phyloP scores from a whole-genome alignment of 2,797 vertebrate genomes.

The Microtus agrestis region DNA sequence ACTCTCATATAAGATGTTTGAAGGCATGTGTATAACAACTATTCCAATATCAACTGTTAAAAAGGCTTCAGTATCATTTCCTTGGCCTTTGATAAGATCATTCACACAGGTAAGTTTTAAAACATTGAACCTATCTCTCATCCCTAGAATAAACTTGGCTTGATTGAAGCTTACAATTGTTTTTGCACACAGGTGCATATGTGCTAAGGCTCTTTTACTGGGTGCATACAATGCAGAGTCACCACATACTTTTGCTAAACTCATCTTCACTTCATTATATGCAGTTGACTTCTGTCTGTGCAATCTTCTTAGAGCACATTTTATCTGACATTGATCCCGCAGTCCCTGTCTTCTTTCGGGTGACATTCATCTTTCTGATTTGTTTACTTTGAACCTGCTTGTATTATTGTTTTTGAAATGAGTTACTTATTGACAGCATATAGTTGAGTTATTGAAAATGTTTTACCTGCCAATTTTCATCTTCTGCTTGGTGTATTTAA shows the following conservation, averaged over 20 bases:
- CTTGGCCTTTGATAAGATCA: slow-evolving; percentile 3
- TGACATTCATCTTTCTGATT: neutral
- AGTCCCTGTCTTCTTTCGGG: neutral
- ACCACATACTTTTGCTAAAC: neutral
- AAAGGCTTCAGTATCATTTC: neutral
- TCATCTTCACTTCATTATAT: neutral
- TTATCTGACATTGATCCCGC: neutral
- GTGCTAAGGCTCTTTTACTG: neutral
- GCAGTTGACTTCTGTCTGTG: neutral
- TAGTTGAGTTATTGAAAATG: neutral
- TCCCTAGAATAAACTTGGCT: neutral
- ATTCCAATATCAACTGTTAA: neutral
- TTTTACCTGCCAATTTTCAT: neutral
- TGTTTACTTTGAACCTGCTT: neutral
- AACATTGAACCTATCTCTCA: neutral
- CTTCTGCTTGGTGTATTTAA: slow-evolving; percentile 7
- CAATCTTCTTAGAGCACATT: slow-evolving; percentile 6
- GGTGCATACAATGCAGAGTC: neutral
- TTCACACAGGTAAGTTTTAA: slow-evolving; percentile 16
- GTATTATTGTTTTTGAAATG: slow-evolving; percentile 25
- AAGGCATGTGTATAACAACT: neutral
- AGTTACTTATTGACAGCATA: neutral
- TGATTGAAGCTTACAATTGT: neutral
- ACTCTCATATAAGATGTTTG: slow-evolving; percentile 23
- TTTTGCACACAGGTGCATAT: neutral